Conservation (phyloP, 2,888 invertebrate genomes). For the Xanthia icteritia region DNA sequence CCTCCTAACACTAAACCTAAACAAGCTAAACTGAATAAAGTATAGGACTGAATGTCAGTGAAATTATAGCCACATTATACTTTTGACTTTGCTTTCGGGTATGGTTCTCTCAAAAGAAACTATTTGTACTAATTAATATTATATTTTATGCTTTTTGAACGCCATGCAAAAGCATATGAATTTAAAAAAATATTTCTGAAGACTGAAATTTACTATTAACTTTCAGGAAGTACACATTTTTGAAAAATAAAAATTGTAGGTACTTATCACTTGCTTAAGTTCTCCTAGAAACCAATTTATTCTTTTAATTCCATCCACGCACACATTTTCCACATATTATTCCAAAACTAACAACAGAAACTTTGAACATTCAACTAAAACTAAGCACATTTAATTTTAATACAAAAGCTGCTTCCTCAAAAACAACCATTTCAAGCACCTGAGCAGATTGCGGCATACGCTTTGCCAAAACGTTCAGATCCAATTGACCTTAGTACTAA, state of each 20-base stretch:
- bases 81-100: not conserved
- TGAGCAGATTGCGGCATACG: slow-evolving; percentile 87
- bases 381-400: slow-evolving; percentile 54
- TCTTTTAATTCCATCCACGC: slow-evolving; percentile 16
- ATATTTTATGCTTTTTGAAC: not conserved
- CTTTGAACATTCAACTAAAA: slow-evolving; percentile 40
- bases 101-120: not conserved
- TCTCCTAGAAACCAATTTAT: not conserved
- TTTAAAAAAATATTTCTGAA: not conserved
- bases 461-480: slow-evolving; percentile 81
- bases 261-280: not conserved
- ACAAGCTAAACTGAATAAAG: not conserved
- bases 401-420: slow-evolving; percentile 76
- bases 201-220: not conserved
- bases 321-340: not conserved
- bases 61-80: not conserved
- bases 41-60: not conserved
- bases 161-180: not conserved
- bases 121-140: not conserved
- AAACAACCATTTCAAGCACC: slow-evolving; percentile 77
- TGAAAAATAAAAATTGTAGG: not conserved
- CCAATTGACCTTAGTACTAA: slow-evolving; percentile 66
- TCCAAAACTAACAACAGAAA: slow-evolving; percentile 34
- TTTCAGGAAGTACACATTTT: not conserved
- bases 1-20: not conserved